Evolutionary conservation across 2,797 vertebrate genomes (phyloP).

Genomic region (Chiloscyllium punctatum): DNA sequence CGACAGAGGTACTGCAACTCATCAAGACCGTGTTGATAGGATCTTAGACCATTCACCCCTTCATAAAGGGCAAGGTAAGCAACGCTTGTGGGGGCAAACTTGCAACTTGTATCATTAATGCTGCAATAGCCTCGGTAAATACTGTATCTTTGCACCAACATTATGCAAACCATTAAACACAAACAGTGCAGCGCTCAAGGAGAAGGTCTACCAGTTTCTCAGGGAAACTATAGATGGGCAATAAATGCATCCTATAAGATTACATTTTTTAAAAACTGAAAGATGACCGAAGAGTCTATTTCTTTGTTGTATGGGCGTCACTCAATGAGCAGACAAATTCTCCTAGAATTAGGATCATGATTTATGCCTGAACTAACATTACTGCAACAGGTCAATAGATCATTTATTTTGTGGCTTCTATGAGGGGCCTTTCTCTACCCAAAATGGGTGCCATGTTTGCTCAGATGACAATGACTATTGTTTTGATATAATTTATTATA

Average conservation of each 20-base stretch:
- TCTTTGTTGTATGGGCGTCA: too few species aligned
- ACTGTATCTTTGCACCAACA: background rate
- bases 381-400: background rate
- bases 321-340: background rate
- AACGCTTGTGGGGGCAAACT: background rate
- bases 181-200: background rate
- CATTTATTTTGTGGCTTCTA: background rate
- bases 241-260: background rate
- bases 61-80: background rate
- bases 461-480: background rate
- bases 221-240: background rate
- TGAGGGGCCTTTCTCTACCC: background rate
- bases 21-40: background rate
- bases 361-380: background rate
- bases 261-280: too few species aligned
- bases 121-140: background rate
- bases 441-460: background rate
- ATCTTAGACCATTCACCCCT: background rate
- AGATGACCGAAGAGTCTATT: too few species aligned
- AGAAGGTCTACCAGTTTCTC: background rate
- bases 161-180: background rate
- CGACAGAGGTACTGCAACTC: background rate
- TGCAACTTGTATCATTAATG: background rate
- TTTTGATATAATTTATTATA: background rate
- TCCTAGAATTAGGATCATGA: background rate